phyloP scores from a whole-genome alignment of 1,140 invertebrate genomes.

The Cyclargus thomasi region DNA sequence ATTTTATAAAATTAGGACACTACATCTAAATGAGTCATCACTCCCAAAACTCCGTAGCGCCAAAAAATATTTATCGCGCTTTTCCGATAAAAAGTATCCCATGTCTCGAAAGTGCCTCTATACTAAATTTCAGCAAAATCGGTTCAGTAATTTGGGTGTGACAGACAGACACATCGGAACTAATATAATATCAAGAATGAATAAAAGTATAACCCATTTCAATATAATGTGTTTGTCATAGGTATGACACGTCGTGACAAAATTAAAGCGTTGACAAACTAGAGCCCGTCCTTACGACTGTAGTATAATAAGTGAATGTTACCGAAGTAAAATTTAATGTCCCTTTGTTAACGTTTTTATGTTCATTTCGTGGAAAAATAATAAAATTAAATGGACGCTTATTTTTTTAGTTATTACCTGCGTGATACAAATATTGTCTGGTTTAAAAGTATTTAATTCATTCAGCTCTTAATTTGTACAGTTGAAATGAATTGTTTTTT shows the following conservation, averaged over 20 bases:
- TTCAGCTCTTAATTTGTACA: too few species aligned
- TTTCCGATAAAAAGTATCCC: too few species aligned
- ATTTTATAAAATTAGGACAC: too few species aligned
- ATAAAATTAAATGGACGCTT: not conserved
- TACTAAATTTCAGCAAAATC: too few species aligned
- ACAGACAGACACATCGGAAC: too few species aligned
- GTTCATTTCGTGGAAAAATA: not conserved
- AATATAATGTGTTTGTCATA: not conserved
- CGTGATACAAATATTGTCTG: not conserved
- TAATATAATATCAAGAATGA: too few species aligned
- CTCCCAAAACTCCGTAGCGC: too few species aligned
- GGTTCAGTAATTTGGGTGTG: too few species aligned
- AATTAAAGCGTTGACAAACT: not conserved
- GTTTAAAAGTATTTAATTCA: too few species aligned
- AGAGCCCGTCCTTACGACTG: not conserved
- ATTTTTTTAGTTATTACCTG: not conserved
- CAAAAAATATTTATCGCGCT: too few species aligned
- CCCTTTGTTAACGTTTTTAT: not conserved
- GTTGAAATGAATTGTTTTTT: not conserved
- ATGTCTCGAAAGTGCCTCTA: too few species aligned
- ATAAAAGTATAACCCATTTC: not conserved
- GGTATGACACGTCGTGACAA: not conserved
- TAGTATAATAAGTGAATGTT: not conserved
- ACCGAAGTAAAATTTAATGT: not conserved
- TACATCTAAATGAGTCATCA: too few species aligned